Evolutionary conservation across 2,888 invertebrate species (phyloP), one percentile per base, ranked within the genome.

Genomic region (Biston stratarius): DNA sequence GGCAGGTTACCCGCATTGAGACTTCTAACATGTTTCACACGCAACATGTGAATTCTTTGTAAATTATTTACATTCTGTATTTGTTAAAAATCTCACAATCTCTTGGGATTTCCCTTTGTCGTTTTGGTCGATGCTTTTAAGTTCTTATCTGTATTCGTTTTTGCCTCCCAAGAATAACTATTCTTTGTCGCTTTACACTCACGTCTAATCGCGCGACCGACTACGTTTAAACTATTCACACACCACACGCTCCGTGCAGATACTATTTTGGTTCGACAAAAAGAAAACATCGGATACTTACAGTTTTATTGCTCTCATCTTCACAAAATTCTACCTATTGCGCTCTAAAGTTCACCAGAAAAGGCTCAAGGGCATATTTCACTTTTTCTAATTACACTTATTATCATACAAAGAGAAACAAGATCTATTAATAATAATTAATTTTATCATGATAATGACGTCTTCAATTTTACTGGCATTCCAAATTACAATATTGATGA

Each of bases 1-100:
- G 87, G 84, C 86, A 85, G 82, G 78, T 81, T 83, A 81, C 83
- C 84, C 83, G 84, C 83, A 80, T 83, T 73, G 71, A 76, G 77
- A 79, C 78, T 81, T 72, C 71, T 77, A 78, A 77, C 74, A 76
- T 79, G 73, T 76, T 72, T 79, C 74, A 75, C 79, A 83, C 75
- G 74, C 75, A 77, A 78, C 77, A 75, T 77, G 74, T 70, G 76
- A 77, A 82, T 83, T 83, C 77, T 77, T 80, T 77, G 69, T 72
- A 74, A 78, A 82, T 82, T 83, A 82, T 81, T 80, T 78, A 81
- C 79, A 67, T 74, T 72, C 61, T 68, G 64, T 74, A 67, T 74
- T 74, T 76, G 64, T 64, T 66, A 64, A 74, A 76, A 73, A 72
- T 77, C 64, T 74, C 61, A 51, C 40, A 52, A 61, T 49, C 33